Evolutionary conservation across 2,113 vertebrate genomes (phyloP), one percentile per base, ranked within the genome.

Genomic region (Geococcyx californianus): DNA sequence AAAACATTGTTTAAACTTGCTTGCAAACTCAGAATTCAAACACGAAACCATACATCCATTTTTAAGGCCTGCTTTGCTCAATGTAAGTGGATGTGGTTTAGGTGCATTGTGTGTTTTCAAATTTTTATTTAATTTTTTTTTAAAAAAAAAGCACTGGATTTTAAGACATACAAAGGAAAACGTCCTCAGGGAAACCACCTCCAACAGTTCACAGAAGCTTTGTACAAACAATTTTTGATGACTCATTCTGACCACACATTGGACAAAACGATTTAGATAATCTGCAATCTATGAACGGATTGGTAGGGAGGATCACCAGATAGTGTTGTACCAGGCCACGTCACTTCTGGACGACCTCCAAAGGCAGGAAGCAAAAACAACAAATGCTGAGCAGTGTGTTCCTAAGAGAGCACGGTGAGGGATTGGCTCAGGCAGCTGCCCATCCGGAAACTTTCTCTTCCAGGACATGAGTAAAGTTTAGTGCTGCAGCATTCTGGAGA

Each of bases 241-340:
- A 89, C 67, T 94, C 82, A 74, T 52, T n/a, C 66, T 14, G 72
- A 72, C 33, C 77, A 31, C 74, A 26, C 79, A 94, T 78, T 90
- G 92, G 92, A 54, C 60, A 40, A 24, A 77, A 60, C 5, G 21
- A 52, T 81, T 77, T 26, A 10, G 72, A 55, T 68, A 83, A 52
- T 58, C 13, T 84, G 66, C 77, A 55, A 2, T 4, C 7, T 59
- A 26, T 21, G 19, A 40, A 44, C 0, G 38, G 92, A 83, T 96
- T 97, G 92, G 97, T 64, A 75, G 84, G 56, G 59, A 89, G 64
- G 56, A 89, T 97, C 95, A 94, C 73, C 95, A 93, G 91, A 85
- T 64, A 76, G 40, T 1, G 2, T 24, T 79, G 74, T 62, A 33
- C 82, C 82, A 70, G 58, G 13, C 62, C 15, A 21, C 77, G 44